Evolutionary conservation across 2,888 invertebrate genomes (phyloP), one percentile per base, ranked within the genome.

Genomic region (Lycocerus yunnanus): DNA sequence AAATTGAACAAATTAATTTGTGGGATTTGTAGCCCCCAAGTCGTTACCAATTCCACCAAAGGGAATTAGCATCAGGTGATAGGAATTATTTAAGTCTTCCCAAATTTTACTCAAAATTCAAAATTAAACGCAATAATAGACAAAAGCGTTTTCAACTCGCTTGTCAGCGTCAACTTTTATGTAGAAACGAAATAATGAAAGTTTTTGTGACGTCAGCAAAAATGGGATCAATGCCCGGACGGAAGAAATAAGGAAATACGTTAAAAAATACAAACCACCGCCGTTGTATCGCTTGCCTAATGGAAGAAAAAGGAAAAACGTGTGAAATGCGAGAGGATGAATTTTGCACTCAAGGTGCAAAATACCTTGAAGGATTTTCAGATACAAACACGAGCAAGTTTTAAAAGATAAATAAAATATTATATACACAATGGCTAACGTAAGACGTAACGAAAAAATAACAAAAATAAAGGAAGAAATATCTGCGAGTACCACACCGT

Each of bases 231-330:
- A 80, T 81, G 80, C 78, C 75, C 76, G 78, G 77, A 77, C 80
- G 82, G 81, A 83, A 82, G 82, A 82, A 83, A 82, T 82, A 82
- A 82, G 82, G 82, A 82, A 82, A 81, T 81, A 81, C 80, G 78
- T 77, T 78, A 75, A 82, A 81, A 83, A 82, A 81, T 81, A 77
- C 78, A 79, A 75, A 79, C 80, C 78, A 78, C 79, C 73, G 78
- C 77, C 8, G 16, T 20, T 76, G 81, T 75, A 81, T 79, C 80
- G 78, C 79, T 80, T 73, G 78, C 75, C 82, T 82, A 83, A 83
- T 82, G 82, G 81, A 82, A 80, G 80, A 78, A 80, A 80, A 81
- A 81, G 81, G 82, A 81, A 82, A 82, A 80, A 78, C 81, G 81
- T 81, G 82, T 80, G 81, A 83, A 82, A 82, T 80, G 78, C 78